Evolutionary conservation across 2,797 vertebrate species (phyloP).

Genomic region (Fratercula arctica): DNA sequence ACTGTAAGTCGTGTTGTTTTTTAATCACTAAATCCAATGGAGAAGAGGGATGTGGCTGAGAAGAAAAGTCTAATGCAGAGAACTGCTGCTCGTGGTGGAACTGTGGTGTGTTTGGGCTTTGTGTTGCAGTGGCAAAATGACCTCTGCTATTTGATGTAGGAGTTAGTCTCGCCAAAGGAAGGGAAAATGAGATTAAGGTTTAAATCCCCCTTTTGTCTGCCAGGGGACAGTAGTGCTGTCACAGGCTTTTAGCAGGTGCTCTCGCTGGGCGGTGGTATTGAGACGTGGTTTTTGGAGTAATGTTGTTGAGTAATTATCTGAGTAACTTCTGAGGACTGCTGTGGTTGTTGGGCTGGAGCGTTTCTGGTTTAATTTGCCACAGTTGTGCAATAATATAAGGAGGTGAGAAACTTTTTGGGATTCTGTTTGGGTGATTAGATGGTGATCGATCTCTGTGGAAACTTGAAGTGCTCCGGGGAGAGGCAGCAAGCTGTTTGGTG

Average conservation of each 20-base stretch:
- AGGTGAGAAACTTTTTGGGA: neutral
- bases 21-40: neutral
- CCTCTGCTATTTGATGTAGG: neutral
- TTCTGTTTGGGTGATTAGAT: neutral
- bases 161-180: neutral
- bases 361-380: accelerated
- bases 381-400: accelerated
- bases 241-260: neutral
- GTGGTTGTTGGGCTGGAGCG: neutral
- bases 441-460: accelerated
- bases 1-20: conserved; percentile 87
- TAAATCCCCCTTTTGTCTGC: too few relatives aligned
- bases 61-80: neutral
- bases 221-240: accelerated
- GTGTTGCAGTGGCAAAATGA: neutral
- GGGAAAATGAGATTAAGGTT: neutral
- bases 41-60: neutral
- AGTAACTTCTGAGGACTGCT: neutral
- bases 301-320: neutral
- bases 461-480: accelerated
- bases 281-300: neutral
- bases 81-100: neutral
- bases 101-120: neutral
- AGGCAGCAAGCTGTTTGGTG: neutral
- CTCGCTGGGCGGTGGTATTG: neutral